phyloP scores from a whole-genome alignment of 2,113 vertebrate species.

The Phycodurus eques region DNA sequence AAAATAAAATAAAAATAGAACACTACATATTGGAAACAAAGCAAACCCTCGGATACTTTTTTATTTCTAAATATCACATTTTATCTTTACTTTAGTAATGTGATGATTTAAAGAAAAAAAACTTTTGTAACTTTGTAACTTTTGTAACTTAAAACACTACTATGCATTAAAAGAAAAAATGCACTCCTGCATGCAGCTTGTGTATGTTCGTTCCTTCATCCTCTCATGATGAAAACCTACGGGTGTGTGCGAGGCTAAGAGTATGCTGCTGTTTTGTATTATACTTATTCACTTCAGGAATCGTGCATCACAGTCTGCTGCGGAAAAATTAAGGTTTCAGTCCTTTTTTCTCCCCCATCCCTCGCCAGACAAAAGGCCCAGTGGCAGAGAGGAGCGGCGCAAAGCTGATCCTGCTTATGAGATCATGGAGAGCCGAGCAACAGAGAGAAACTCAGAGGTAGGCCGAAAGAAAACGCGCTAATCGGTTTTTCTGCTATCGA shows the following conservation, averaged over 20 bases:
- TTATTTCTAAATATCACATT: neutral
- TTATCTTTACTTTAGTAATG: neutral
- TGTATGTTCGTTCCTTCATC: neutral
- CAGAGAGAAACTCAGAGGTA: constrained; percentile 71
- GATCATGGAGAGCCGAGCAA: constrained; percentile 64
- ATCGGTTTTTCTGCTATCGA: constrained; percentile 33
- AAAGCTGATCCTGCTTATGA: constrained; percentile 65
- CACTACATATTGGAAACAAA: neutral
- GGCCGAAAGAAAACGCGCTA: constrained; percentile 20
- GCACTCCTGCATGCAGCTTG: neutral
- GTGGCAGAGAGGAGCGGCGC: constrained; percentile 54
- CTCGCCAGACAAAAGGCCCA: constrained; percentile 62
- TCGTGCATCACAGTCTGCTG: neutral
- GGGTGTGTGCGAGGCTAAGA: neutral
- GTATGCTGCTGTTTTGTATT: neutral
- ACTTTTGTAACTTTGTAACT: neutral
- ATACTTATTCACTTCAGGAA: neutral
- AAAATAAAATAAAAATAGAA: no score
- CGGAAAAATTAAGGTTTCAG: neutral
- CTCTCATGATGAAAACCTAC: neutral
- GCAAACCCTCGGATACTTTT: neutral
- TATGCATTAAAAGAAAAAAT: neutral
- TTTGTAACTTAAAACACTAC: neutral
- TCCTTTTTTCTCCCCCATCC: constrained; percentile 3
- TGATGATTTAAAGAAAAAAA: neutral